Percentiles rank a stretch among this genome's conserved stretches.
Evolutionary conservation across 2,888 invertebrate genomes (phyloP).

Genomic region (Andrena minutula): DNA sequence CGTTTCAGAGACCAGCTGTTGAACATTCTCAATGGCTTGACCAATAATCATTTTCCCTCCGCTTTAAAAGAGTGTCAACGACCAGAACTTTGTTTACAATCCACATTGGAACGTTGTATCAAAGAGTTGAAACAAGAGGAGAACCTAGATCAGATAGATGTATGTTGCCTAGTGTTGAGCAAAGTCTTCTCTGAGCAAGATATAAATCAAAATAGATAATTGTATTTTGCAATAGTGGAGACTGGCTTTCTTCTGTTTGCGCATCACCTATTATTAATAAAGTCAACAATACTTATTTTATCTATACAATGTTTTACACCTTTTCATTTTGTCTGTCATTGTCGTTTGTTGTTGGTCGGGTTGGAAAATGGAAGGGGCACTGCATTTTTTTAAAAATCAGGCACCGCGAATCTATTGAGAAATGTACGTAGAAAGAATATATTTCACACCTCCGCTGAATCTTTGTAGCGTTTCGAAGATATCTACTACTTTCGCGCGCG

Average conservation of each 20-base stretch:
- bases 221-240: background rate
- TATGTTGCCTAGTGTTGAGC: slow-evolving; percentile 77
- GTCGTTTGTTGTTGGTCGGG: too few species aligned
- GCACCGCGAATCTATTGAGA: too few species aligned
- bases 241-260: slow-evolving; percentile 3
- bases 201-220: slow-evolving; percentile 79
- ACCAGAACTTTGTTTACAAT: slow-evolving; percentile 78
- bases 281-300: slow-evolving; percentile 36
- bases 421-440: too few species aligned
- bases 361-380: too few species aligned
- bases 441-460: too few species aligned
- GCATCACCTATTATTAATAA: slow-evolving; percentile 22
- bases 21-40: slow-evolving; percentile 78
- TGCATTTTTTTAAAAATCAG: too few species aligned
- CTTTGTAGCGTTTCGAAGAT: too few species aligned
- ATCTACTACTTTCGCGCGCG: too few species aligned
- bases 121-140: slow-evolving; percentile 77
- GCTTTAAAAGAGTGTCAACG: slow-evolving; percentile 81
- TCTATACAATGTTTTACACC: background rate
- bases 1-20: slow-evolving; percentile 79
- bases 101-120: slow-evolving; percentile 78
- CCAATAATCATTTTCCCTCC: slow-evolving; percentile 77
- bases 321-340: background rate
- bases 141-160: slow-evolving; percentile 77
- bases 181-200: slow-evolving; percentile 79